Percentiles rank a stretch among this genome's conserved stretches.
These are phyloP conservation scores for Anniella stebbinsi DNA, from an alignment of 2,797 vertebrate genomes.

Conservation along the genomic window DNA sequence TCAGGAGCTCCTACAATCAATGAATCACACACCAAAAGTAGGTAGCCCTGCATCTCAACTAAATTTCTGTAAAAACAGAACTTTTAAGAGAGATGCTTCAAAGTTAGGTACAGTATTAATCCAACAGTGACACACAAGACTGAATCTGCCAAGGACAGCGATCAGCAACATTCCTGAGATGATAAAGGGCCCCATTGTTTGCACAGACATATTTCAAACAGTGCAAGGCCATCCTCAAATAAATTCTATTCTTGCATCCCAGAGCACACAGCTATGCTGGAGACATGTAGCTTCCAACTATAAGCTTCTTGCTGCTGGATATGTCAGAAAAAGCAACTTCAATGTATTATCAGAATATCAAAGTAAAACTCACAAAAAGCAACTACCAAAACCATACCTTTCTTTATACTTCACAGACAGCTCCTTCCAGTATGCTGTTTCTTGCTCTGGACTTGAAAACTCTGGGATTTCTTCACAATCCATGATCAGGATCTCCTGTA, in stretches of 20 bases:
- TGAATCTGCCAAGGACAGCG: slow-evolving; percentile 3
- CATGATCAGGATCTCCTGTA: slow-evolving; percentile 87
- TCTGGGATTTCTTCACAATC: slow-evolving; percentile 96
- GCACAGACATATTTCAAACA: slow-evolving; percentile 60
- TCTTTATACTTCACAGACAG: slow-evolving; percentile 94
- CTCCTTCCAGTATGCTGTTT: slow-evolving; percentile 96
- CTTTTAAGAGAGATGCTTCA: slow-evolving; percentile 7
- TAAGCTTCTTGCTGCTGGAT: slow-evolving; percentile 30
- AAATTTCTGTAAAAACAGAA: neutral
- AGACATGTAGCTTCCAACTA: slow-evolving; percentile 12
- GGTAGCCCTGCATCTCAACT: neutral
- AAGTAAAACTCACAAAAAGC: neutral
- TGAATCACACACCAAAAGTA: neutral
- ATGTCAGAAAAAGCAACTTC: slow-evolving; percentile 31
- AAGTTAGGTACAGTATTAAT: neutral
- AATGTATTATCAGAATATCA: neutral
- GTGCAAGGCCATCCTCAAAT: slow-evolving; percentile 29
- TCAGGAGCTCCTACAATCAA: neutral
- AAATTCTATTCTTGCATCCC: slow-evolving; percentile 50
- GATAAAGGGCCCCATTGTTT: slow-evolving; percentile 55
- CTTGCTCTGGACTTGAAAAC: slow-evolving; percentile 95
- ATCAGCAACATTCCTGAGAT: slow-evolving; percentile 46
- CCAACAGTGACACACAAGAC: neutral
- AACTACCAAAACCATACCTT: slow-evolving; percentile 81
- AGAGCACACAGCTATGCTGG: slow-evolving; percentile 32